These are phyloP conservation scores for Sturmia bella DNA, from an alignment of 2,888 invertebrate species.

Conservation along the genomic window DNA sequence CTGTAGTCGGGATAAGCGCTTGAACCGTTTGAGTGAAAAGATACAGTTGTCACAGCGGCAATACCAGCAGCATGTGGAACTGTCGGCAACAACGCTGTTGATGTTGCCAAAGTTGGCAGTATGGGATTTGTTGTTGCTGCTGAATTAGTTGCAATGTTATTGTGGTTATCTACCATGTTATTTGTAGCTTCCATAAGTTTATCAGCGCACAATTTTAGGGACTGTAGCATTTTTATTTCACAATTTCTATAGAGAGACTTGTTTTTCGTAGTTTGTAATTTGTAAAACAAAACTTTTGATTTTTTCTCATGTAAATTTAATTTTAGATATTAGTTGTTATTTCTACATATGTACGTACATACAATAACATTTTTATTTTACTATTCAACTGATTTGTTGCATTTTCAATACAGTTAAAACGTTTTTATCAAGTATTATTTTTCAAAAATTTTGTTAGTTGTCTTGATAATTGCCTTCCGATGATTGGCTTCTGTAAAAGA, in stretches of 20 bases:
- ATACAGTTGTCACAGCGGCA: slow-evolving; percentile 61
- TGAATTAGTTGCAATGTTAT: slow-evolving; percentile 56
- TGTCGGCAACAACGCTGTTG: slow-evolving; percentile 56
- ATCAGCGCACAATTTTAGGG: slow-evolving; percentile 79
- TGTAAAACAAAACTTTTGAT: slow-evolving; percentile 33
- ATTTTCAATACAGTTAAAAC: slow-evolving; percentile 50
- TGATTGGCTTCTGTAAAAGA: no score
- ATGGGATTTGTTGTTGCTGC: slow-evolving; percentile 58
- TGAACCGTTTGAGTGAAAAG: slow-evolving; percentile 62
- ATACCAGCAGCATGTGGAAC: slow-evolving; percentile 76
- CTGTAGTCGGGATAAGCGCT: slow-evolving; percentile 61
- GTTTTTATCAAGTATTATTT: neutral
- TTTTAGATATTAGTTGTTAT: slow-evolving; percentile 12
- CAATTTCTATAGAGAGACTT: slow-evolving; percentile 57
- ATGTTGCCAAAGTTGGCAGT: slow-evolving; percentile 58
- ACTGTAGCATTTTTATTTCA: slow-evolving; percentile 80
- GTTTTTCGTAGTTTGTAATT: slow-evolving; percentile 22
- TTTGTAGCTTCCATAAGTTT: slow-evolving; percentile 77
- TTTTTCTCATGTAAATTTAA: slow-evolving; percentile 8
- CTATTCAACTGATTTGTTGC: slow-evolving; percentile 5
- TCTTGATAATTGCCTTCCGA: no score
- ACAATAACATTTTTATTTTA: neutral
- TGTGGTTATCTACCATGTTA: slow-evolving; percentile 64
- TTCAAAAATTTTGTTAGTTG: neutral
- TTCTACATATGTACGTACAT: no score